These are phyloP conservation scores for Hypomecis punctinalis DNA, from an alignment of 2,888 invertebrate genomes.

Conservation along the genomic window DNA sequence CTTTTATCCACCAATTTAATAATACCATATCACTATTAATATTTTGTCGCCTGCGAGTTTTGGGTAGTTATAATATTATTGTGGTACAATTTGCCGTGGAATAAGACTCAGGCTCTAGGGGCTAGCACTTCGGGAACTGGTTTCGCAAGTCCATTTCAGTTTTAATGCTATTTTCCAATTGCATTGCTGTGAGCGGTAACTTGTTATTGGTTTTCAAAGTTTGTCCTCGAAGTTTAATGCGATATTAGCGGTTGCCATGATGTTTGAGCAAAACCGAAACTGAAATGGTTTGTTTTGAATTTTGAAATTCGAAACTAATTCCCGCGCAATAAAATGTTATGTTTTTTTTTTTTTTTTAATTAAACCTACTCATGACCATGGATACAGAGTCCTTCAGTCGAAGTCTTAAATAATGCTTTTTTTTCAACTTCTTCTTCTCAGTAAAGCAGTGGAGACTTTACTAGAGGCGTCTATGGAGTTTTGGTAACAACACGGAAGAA, in stretches of 20 bases:
- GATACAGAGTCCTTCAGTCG: too few species aligned
- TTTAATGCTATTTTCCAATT: slow-evolving; percentile 68
- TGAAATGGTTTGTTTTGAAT: slow-evolving; percentile 1
- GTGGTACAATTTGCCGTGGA: slow-evolving; percentile 36
- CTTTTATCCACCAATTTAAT: too few species aligned
- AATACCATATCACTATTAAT: background rate
- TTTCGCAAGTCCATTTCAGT: slow-evolving; percentile 61
- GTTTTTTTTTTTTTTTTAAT: too few species aligned
- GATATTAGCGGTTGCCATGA: slow-evolving; percentile 7
- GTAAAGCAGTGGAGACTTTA: too few species aligned
- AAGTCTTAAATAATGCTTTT: too few species aligned
- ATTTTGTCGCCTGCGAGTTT: slow-evolving; percentile 1
- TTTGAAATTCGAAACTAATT: slow-evolving; percentile 5
- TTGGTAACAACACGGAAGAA: too few species aligned
- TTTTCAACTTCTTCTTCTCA: too few species aligned
- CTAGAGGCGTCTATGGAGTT: too few species aligned
- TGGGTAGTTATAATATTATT: slow-evolving; percentile 14
- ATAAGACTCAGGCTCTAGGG: slow-evolving; percentile 39
- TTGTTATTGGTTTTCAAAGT: slow-evolving; percentile 43
- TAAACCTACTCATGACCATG: too few species aligned
- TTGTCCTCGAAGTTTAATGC: slow-evolving; percentile 26
- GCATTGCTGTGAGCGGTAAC: slow-evolving; percentile 51
- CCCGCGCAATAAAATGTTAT: slow-evolving; percentile 7
- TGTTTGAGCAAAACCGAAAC: slow-evolving; percentile 13
- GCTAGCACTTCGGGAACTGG: slow-evolving; percentile 41